Percentiles rank a stretch among this genome's conserved stretches.
Evolutionary conservation across 2,888 invertebrate genomes (phyloP).

Genomic region (Tethea ocularis): DNA sequence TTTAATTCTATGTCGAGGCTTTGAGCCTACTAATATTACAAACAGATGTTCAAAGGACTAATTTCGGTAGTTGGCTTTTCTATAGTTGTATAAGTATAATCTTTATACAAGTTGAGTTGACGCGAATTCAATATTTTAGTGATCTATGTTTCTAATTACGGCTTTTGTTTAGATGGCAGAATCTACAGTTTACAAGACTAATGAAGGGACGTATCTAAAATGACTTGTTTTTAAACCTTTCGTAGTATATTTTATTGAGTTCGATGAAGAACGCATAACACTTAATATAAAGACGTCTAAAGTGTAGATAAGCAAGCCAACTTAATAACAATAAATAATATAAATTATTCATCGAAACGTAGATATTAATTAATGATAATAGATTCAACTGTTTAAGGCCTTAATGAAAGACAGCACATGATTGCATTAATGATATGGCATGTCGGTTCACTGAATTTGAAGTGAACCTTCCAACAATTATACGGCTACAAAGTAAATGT

Average conservation of each 20-base stretch:
- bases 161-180: not conserved
- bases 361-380: not conserved
- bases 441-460: slow-evolving; percentile 2
- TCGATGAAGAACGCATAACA: not conserved
- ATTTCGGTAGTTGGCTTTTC: slow-evolving; percentile 33
- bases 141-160: not conserved
- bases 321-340: not conserved
- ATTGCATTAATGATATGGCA: slow-evolving; percentile 1
- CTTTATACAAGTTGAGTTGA: not conserved
- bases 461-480: slow-evolving; percentile 1
- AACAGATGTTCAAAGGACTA: slow-evolving; percentile 61
- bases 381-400: not conserved
- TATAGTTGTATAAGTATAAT: slow-evolving; percentile 10
- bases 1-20: slow-evolving; percentile 69
- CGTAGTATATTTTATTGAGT: too few species aligned
- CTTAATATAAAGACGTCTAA: not conserved
- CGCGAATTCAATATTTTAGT: not conserved
- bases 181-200: not conserved
- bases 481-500: not conserved
- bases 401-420: not conserved
- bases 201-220: too few species aligned
- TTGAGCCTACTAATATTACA: slow-evolving; percentile 64
- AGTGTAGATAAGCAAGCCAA: not conserved
- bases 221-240: too few species aligned
- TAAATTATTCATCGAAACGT: not conserved